Evolutionary conservation across 2,797 vertebrate species (phyloP).

Genomic region (Acanthiza pusilla): DNA sequence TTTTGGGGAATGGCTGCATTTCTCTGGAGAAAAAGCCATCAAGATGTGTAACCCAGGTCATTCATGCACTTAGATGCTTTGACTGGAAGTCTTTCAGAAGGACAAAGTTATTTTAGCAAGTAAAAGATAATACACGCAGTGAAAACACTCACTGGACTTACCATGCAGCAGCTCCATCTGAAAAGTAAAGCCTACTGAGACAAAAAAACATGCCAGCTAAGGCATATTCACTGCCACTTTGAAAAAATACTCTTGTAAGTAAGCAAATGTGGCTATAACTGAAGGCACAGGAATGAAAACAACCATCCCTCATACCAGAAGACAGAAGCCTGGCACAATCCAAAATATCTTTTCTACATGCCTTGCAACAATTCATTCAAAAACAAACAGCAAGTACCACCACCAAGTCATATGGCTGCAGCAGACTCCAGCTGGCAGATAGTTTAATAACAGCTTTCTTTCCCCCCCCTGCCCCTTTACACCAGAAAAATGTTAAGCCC

Average conservation of each 20-base stretch:
- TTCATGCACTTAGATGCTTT: neutral
- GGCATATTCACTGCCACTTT: neutral
- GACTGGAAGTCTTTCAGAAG: neutral
- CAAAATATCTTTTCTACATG: neutral
- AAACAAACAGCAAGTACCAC: neutral
- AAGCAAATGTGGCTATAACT: neutral
- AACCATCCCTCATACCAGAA: neutral
- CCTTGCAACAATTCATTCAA: neutral
- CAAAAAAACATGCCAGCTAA: neutral
- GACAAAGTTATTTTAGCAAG: neutral
- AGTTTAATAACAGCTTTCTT: neutral
- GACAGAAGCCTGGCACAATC: neutral
- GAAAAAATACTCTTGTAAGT: neutral
- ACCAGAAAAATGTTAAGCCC: neutral
- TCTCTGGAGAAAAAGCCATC: neutral
- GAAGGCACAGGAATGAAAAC: neutral
- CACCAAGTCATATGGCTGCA: neutral
- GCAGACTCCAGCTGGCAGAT: neutral
- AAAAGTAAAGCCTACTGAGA: neutral
- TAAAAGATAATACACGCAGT: accelerated
- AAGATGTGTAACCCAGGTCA: neutral
- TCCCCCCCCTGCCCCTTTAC: neutral
- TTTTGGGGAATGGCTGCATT: accelerated
- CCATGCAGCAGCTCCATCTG: neutral
- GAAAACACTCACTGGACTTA: neutral